Conservation (phyloP, 2,797 vertebrate species). For the Notolepis coatsorum region DNA sequence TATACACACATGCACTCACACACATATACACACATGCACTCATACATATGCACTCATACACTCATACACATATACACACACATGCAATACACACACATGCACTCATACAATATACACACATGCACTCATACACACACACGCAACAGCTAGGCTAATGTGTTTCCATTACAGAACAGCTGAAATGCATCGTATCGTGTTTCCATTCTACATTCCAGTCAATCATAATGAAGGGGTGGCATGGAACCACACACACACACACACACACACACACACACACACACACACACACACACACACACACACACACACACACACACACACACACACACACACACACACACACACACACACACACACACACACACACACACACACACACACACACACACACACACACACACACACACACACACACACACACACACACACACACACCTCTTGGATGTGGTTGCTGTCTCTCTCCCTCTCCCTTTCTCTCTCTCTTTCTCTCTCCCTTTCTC, state of each 20-base stretch:
- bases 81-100: neutral
- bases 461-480: conserved; percentile 53
- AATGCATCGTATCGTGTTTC: conserved; percentile 65
- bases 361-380: neutral
- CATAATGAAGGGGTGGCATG: conserved; percentile 62
- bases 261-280: conserved; percentile 24
- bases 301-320: conserved; percentile 7
- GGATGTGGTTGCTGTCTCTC: conserved; percentile 66
- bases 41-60: neutral
- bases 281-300: conserved; percentile 27
- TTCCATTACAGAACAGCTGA: conserved; percentile 57
- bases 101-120: neutral
- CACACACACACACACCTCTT: conserved; percentile 56
- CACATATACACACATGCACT: neutral
- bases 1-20: neutral
- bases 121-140: conserved; percentile 11
- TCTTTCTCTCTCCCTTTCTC: conserved; percentile 58
- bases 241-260: conserved; percentile 49
- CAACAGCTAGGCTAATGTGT: conserved; percentile 30
- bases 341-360: neutral
- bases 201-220: conserved; percentile 52
- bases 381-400: conserved; percentile 6
- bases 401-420: conserved; percentile 37
- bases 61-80: neutral
- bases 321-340: conserved; percentile 27